Evolutionary conservation across 37 sponge, comb jelly and placozoan species (phyloP), one percentile per base, ranked within the genome.

Genomic region (Cliona cf. orientalis): DNA sequence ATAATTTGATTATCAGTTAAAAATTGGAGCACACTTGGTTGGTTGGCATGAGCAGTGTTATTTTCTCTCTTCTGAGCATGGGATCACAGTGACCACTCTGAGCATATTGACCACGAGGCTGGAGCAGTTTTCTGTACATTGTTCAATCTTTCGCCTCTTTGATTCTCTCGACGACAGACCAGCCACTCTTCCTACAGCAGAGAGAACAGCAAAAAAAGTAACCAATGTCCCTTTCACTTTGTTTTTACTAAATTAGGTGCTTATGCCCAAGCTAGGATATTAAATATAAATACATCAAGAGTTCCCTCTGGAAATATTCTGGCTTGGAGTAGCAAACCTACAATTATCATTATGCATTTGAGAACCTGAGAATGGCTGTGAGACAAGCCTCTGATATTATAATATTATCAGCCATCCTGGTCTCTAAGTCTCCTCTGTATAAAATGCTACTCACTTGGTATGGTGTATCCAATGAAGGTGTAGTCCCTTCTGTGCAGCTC

Each of bases 101-200:
- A 88, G 72, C 71, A 88, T 75, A 19, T 74, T 58, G 21, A 75
- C 69, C 2, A 88, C 82, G 17, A 81, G 28, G 9, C 53, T n/a
- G 0, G 88, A 68, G 40, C 88, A 88, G 34, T 69, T 66, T 7
- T 39, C 25, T 1, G 43, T 68, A 49, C 88, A 88, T 5, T 14
- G 38, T 22, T 57, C 53, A 57, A 88, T 67, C 71, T 42, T 86
- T n/a, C 62, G 19, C 59, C 46, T 41, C 78, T 86, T 86, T 21
- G 21, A 26, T 44, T 34, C 71, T 36, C 62, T 46, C 1, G 58
- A 58, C 11, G 46, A 33, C 37, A 88, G 69, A 5, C 82, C 82
- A 44, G 23, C 60, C 19, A 81, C 88, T 69, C 82, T 57, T 76
- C 76, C 88, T 88, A 33, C 4, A 66, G 42, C 3, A 22, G 58